Conservation (phyloP, 2,888 invertebrate genomes). For the Eupithecia inturbata region DNA sequence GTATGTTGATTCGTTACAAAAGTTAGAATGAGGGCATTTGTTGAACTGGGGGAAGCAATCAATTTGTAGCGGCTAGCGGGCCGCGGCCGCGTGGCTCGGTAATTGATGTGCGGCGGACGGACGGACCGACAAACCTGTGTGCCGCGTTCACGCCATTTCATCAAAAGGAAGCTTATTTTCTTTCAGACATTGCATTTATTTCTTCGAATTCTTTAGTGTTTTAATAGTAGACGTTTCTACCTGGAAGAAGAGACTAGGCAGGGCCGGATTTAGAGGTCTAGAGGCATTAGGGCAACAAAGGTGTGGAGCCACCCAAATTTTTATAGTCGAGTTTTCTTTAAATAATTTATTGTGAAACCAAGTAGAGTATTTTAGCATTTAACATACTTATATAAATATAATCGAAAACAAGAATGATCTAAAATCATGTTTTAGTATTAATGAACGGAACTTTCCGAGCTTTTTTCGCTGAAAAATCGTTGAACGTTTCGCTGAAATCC, state of each 20-base stretch:
- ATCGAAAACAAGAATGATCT: too few relatives aligned
- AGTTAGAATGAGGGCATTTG: conserved; percentile 54
- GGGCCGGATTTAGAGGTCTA: too few relatives aligned
- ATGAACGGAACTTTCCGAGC: too few relatives aligned
- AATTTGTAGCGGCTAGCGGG: conserved; percentile 69
- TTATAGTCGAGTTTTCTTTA: too few relatives aligned
- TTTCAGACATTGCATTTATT: neutral
- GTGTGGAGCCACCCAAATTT: too few relatives aligned
- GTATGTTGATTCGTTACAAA: conserved; percentile 39
- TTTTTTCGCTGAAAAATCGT: too few relatives aligned
- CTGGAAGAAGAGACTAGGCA: neutral
- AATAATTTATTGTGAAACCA: too few relatives aligned
- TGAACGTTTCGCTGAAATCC: too few relatives aligned
- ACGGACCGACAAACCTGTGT: conserved; percentile 52
- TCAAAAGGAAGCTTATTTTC: conserved; percentile 17
- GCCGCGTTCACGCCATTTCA: conserved; percentile 47
- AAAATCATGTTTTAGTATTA: too few relatives aligned
- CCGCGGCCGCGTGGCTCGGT: conserved; percentile 58
- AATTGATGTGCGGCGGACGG: conserved; percentile 70
- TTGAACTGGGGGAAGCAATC: conserved; percentile 66
- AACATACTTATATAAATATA: too few relatives aligned
- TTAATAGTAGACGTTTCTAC: neutral
- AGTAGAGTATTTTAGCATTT: too few relatives aligned
- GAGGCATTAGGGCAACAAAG: too few relatives aligned
- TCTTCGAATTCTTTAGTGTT: neutral